phyloP scores from a whole-genome alignment of 2,113 vertebrate species.

The Polypterus bichir region DNA sequence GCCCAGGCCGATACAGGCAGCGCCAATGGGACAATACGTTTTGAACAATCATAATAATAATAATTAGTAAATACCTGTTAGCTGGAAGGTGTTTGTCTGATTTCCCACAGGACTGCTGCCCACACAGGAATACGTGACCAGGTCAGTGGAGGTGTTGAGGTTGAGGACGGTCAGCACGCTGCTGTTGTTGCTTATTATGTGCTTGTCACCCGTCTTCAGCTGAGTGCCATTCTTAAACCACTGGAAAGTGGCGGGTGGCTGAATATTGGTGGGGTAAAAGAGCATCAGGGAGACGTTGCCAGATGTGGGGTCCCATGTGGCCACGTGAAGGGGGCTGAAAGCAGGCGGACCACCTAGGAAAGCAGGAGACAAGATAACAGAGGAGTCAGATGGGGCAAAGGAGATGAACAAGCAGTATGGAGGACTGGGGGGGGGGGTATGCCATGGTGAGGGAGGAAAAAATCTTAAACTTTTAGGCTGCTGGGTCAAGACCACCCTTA shows the following conservation, averaged over 20 bases:
- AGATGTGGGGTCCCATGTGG: slow-evolving; percentile 12
- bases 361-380: no score
- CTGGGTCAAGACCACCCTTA: no score
- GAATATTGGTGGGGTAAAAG: slow-evolving; percentile 27
- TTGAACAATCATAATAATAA: no score
- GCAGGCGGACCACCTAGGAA: no score
- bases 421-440: no score
- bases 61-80: slow-evolving; percentile 26
- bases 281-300: slow-evolving; percentile 35
- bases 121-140: slow-evolving; percentile 29
- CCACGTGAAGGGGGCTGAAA: slow-evolving; percentile 19
- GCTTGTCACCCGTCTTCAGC: slow-evolving; percentile 14
- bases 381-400: no score
- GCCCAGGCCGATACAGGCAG: no score
- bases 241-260: slow-evolving; percentile 28
- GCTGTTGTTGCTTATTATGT: slow-evolving; percentile 34
- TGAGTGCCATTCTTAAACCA: slow-evolving; percentile 30
- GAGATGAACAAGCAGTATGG: no score
- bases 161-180: slow-evolving; percentile 22
- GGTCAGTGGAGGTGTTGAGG: slow-evolving; percentile 27
- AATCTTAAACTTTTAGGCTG: no score
- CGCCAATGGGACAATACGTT: no score
- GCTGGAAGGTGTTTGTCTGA: slow-evolving; percentile 8
- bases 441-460: no score
- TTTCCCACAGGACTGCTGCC: slow-evolving; percentile 35